Evolutionary conservation across 2,113 vertebrate species (phyloP), one percentile per base, ranked within the genome.

Genomic region (Phoxinus phoxinus): DNA sequence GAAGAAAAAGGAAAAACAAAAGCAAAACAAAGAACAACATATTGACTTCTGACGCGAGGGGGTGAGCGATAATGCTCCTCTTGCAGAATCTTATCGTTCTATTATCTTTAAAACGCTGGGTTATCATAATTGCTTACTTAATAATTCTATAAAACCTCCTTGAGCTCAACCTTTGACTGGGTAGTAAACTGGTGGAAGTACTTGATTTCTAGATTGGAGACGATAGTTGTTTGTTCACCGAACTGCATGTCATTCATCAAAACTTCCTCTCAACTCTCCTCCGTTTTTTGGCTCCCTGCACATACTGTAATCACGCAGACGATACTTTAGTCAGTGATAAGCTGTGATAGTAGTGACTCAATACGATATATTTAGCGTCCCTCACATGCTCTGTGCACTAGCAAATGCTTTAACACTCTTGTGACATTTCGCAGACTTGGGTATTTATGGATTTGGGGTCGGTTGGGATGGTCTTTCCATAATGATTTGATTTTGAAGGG

Each of bases 101-200:
- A 94, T 94, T 96, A 90, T 94, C 93, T 95, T 95, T 94, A 94
- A 94, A 96, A 95, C 93, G 90, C 89, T 65, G 65, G 77, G 86
- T 95, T 93, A 93, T 96, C 94, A 92, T 94, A 94, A 96, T 95
- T 94, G 90, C 93, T 96, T 96, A 94, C 95, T 97, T 96, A 96
- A 96, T 97, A 96, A 96, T 95, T 95, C 94, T 92, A 91, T 95
- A 93, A 95, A 83, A 95, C 86, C 91, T 79, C 87, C 84, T 83
- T 87, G 82, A 83, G 74, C 89, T 84, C 90, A 92, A 92, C 93
- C 94, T 94, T 88, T 92, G 84, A n/a, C 79, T 90, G 87, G 86
- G 92, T 91, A 91, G 92, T 96, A 94, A 96, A 95, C 80, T 30
- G 87, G 86, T 89, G 87, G 81, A 88, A 90, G 92, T 93, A 88